These are phyloP conservation scores for Triplophysa rosa DNA, from an alignment of 2,113 vertebrate genomes.

Conservation along the genomic window DNA sequence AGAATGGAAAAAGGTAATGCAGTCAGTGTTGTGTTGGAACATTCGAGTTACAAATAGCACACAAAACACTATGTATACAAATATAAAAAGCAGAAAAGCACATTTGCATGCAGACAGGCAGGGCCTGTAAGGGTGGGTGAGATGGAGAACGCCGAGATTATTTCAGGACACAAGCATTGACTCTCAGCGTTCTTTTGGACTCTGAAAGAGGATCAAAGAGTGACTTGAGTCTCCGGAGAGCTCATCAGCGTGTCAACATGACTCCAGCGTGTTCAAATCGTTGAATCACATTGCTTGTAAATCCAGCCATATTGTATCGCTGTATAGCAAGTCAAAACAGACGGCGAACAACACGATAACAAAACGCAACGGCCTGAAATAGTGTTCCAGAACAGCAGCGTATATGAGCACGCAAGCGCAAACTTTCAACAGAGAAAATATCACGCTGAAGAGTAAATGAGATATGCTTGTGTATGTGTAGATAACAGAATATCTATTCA, in stretches of 20 bases:
- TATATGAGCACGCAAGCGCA: neutral
- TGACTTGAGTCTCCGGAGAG: constrained; percentile 13
- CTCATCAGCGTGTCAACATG: constrained; percentile 38
- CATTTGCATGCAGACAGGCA: neutral
- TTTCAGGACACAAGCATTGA: constrained; percentile 18
- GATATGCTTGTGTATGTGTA: neutral
- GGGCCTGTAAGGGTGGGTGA: constrained; percentile 12
- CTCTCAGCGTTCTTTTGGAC: constrained; percentile 23
- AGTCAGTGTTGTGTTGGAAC: neutral
- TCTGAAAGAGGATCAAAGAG: constrained; percentile 8
- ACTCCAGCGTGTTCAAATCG: constrained; percentile 18
- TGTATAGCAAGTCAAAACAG: constrained; percentile 22
- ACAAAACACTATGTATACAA: neutral
- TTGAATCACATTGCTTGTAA: constrained; percentile 26
- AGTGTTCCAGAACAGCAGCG: neutral
- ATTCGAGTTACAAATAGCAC: neutral
- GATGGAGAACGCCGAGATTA: constrained; percentile 8
- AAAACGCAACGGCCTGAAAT: constrained; percentile 10
- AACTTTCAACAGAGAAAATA: neutral
- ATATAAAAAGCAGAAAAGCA: neutral
- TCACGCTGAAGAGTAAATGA: neutral
- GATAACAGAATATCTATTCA: neutral
- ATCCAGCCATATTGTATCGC: constrained; percentile 15
- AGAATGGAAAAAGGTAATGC: neutral
- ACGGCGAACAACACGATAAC: constrained; percentile 11